Evolutionary conservation across 92 coral and sea anemone genomes (phyloP).

Genomic region (Heliopora coerulea): DNA sequence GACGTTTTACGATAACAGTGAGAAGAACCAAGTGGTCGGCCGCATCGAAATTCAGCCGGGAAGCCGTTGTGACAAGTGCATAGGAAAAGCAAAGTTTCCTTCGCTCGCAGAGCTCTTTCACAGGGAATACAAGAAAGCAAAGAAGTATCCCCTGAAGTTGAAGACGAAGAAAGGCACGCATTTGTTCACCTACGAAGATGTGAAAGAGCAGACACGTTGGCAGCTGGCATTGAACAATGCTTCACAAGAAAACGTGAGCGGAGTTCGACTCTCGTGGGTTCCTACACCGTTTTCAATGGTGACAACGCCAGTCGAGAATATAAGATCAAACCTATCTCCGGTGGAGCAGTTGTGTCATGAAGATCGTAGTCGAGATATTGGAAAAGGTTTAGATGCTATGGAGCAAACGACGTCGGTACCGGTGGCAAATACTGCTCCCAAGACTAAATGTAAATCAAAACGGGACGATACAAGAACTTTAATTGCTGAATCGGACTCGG

Average conservation of each 20-base stretch:
- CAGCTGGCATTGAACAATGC: conserved; percentile 44
- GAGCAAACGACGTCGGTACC: background rate
- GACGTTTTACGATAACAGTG: conserved; percentile 25
- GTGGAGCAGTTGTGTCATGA: background rate
- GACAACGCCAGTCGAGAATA: conserved; percentile 3
- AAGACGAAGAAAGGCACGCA: conserved; percentile 23
- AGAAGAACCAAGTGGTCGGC: conserved; percentile 13
- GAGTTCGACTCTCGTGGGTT: conserved; percentile 35
- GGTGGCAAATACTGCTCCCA: background rate
- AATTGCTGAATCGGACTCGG: conserved; percentile 3
- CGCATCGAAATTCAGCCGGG: conserved; percentile 39
- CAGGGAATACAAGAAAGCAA: conserved; percentile 3
- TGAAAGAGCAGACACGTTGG: conserved; percentile 35
- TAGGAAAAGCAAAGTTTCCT: background rate
- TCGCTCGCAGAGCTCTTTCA: conserved; percentile 24
- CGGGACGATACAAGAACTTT: conserved; percentile 20
- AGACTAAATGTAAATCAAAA: background rate
- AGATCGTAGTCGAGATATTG: background rate
- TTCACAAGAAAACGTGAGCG: conserved; percentile 34
- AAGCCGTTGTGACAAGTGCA: conserved; percentile 35
- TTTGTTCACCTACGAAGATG: conserved; percentile 33
- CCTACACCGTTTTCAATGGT: conserved; percentile 38
- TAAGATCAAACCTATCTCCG: background rate
- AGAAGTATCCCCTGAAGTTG: conserved; percentile 24
- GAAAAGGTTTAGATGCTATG: background rate